Evolutionary conservation across 2,888 invertebrate genomes (phyloP).

Genomic region (Ichneumon xanthorius): DNA sequence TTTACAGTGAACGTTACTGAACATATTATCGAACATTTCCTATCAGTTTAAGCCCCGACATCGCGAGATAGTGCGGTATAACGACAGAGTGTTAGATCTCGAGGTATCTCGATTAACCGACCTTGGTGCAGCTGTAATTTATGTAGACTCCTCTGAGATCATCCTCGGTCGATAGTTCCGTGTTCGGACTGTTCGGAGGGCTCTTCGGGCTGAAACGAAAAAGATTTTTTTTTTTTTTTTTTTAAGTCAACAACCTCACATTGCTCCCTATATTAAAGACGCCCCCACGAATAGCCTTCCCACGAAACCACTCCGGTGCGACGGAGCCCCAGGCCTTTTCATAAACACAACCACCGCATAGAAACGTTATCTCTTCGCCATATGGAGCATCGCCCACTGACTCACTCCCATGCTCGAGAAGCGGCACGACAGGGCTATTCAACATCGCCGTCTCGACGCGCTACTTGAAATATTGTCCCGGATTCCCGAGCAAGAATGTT

Average conservation of each 20-base stretch:
- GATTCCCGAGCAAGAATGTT: conserved; percentile 30
- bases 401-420: conserved; percentile 32
- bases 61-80: neutral
- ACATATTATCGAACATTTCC: conserved; percentile 4
- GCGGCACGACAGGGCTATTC: conserved; percentile 17
- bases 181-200: conserved; percentile 96
- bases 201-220: conserved; percentile 92
- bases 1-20: neutral
- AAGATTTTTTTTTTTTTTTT: neutral
- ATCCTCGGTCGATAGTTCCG: conserved; percentile 91
- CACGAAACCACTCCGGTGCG: conserved; percentile 15
- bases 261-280: neutral
- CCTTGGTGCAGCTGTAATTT: conserved; percentile 89
- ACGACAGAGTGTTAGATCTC: neutral
- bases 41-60: neutral
- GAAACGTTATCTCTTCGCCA: conserved; percentile 49
- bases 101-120: conserved; percentile 77
- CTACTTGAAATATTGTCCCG: conserved; percentile 33
- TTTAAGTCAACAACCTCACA: no score
- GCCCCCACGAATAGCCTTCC: conserved; percentile 31
- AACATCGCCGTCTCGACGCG: conserved; percentile 1
- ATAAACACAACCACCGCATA: conserved; percentile 25
- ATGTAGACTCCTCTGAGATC: conserved; percentile 92
- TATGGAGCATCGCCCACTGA: conserved; percentile 58
- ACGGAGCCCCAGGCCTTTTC: neutral